These are phyloP conservation scores for Drosophila ohnishii DNA, from an alignment of 1,140 invertebrate genomes.

Conservation along the genomic window DNA sequence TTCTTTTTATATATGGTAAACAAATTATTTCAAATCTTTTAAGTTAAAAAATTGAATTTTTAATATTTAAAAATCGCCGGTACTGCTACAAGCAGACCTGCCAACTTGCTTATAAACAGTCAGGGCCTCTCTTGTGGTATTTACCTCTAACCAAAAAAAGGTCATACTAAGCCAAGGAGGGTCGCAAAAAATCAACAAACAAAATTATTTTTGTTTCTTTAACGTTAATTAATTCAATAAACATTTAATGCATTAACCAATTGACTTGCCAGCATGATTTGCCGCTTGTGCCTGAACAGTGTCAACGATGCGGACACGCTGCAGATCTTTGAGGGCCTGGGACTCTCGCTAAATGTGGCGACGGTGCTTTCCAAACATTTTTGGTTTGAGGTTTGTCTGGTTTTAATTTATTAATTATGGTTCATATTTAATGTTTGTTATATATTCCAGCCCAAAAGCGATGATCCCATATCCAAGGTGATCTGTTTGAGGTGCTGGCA, in stretches of 20 bases:
- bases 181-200: slow-evolving; percentile 30
- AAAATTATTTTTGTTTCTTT: slow-evolving; percentile 15
- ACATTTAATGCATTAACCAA: slow-evolving; percentile 3
- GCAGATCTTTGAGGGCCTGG: slow-evolving; percentile 62
- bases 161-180: slow-evolving; percentile 1
- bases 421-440: neutral
- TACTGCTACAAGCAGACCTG: neutral
- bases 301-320: slow-evolving; percentile 60
- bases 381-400: slow-evolving; percentile 64
- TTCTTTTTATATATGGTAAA: too few species aligned
- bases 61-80: neutral
- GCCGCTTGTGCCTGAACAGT: slow-evolving; percentile 75
- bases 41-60: too few species aligned
- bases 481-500: slow-evolving; percentile 62
- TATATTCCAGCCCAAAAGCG: slow-evolving; percentile 57
- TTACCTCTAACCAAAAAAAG: neutral
- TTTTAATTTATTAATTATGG: neutral
- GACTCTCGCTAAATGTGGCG: slow-evolving; percentile 59
- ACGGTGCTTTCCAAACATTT: slow-evolving; percentile 62
- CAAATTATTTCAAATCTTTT: too few species aligned
- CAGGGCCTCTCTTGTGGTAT: neutral
- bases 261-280: slow-evolving; percentile 66
- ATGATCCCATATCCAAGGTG: slow-evolving; percentile 74
- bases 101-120: neutral
- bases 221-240: slow-evolving; percentile 22